Percentiles rank a stretch among this genome's conserved stretches.
Evolutionary conservation across 2,113 vertebrate species (phyloP).

Genomic region (Hippotragus niger): DNA sequence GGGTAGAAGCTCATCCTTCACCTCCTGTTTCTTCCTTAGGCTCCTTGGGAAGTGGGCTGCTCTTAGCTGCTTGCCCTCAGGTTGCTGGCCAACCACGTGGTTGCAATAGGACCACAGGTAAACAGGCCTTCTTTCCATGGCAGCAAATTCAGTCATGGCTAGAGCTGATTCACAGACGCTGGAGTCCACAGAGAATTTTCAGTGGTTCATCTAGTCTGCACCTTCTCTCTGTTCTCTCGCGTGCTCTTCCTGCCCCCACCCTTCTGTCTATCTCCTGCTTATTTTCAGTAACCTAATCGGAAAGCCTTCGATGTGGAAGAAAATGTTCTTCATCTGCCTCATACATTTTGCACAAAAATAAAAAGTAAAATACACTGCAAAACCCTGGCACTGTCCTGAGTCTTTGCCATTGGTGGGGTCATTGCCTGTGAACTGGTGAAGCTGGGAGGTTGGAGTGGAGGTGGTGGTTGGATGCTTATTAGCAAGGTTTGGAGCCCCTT

Average conservation of each 20-base stretch:
- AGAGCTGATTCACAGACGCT: background rate
- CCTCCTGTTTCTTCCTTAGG: background rate
- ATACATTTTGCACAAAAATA: conserved; percentile 5
- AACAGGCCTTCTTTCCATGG: background rate
- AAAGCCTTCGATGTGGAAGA: background rate
- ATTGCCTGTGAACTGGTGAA: background rate
- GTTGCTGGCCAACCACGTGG: background rate
- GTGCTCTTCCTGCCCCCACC: background rate
- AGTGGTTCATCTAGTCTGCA: background rate
- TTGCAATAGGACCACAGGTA: background rate
- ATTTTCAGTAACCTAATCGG: conserved; percentile 1
- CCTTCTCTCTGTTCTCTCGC: background rate
- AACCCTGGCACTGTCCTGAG: background rate
- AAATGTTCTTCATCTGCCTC: background rate
- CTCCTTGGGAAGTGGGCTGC: background rate
- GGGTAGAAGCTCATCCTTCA: background rate
- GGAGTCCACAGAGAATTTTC: background rate
- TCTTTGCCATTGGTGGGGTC: background rate
- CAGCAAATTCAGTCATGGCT: background rate
- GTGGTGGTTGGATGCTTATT: background rate
- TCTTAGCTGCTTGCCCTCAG: background rate
- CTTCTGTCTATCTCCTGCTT: background rate
- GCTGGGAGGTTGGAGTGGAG: background rate
- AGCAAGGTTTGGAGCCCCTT: background rate
- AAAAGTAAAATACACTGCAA: conserved; percentile 12